These are phyloP conservation scores for Colletes latitarsis DNA, from an alignment of 1,140 invertebrate genomes.

Conservation along the genomic window DNA sequence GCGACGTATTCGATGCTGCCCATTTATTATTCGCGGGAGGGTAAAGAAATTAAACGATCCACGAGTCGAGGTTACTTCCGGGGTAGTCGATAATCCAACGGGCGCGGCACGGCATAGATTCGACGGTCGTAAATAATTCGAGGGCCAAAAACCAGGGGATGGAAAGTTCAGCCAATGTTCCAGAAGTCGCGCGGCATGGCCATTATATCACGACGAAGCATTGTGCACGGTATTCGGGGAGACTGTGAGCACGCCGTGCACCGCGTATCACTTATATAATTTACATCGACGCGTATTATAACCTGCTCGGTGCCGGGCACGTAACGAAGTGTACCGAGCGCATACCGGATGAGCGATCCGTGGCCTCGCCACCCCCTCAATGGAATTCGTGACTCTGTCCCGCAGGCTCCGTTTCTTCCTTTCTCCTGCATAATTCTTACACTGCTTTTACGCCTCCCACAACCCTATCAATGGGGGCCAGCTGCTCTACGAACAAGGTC, in stretches of 20 bases:
- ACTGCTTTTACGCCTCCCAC: conserved; percentile 12
- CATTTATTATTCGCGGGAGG: no score
- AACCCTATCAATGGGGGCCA: not conserved
- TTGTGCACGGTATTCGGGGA: conserved; percentile 27
- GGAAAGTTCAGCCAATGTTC: conserved; percentile 32
- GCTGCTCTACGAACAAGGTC: no score
- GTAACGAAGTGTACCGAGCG: conserved; percentile 42
- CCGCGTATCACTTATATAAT: conserved; percentile 51
- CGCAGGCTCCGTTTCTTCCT: conserved; percentile 22
- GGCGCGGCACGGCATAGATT: not conserved
- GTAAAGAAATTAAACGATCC: no score
- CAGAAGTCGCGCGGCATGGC: conserved; percentile 30
- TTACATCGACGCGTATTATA: conserved; percentile 50
- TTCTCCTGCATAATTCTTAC: conserved; percentile 31
- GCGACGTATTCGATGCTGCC: no score
- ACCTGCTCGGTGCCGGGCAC: conserved; percentile 26
- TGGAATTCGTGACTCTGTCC: conserved; percentile 46
- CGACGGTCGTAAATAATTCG: conserved; percentile 24
- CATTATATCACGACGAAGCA: conserved; percentile 41
- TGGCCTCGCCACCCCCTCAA: conserved; percentile 20
- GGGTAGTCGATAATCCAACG: no score
- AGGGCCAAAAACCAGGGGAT: conserved; percentile 17
- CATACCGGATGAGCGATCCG: conserved; percentile 43
- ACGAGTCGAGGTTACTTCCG: no score
- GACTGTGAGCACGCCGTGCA: conserved; percentile 19